Evolutionary conservation across 1,140 invertebrate species (phyloP), one percentile per base, ranked within the genome.

Genomic region (Ylistrum balloti): DNA sequence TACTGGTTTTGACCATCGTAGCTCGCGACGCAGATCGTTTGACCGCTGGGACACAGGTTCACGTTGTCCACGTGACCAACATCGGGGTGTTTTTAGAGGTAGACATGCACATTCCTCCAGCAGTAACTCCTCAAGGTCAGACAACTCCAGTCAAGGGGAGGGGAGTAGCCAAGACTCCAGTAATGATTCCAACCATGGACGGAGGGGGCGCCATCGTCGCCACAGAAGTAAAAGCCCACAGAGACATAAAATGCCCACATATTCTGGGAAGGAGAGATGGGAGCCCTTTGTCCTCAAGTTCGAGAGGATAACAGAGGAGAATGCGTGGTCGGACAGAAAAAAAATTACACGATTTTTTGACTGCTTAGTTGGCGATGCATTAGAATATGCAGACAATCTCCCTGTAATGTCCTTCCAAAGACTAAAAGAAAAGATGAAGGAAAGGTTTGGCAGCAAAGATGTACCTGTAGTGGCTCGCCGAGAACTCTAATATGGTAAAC

Each of bases 251-350:
- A 32, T 45, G 38, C 87, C 87, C 5, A 28, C 45, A 17, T 48
- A n/a, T 48, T 33, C 0, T 28, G 87, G 87, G 0, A 45, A 41
- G 45, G 87, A 35, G 35, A 41, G 35, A 5, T 88, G 35, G 87
- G 87, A 88, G 38, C 45, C 87, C 20, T 45, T 88, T 20, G 33
- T 88, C 5, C 32, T 32, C 7, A 88, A 33, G 20, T 88, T 88
- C 32, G 87, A 88, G 7, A 17, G 38, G 2, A 88, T 45, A 33
- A 35, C 38, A 7, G 9, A 28, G 3, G 45, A 45, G 20, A 45
- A 35, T 45, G n/a, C 7, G 5, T 48, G 87, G 87, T 28, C 38
- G 32, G 87, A 88, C 32, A 1, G 20, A 0, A 88, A 88, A 20
- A 45, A n/a, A 11, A 88, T 48, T 3, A 28, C n/a, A 9, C 20